Conservation (phyloP, 2,797 vertebrate species). For the Scarus forsteni region DNA sequence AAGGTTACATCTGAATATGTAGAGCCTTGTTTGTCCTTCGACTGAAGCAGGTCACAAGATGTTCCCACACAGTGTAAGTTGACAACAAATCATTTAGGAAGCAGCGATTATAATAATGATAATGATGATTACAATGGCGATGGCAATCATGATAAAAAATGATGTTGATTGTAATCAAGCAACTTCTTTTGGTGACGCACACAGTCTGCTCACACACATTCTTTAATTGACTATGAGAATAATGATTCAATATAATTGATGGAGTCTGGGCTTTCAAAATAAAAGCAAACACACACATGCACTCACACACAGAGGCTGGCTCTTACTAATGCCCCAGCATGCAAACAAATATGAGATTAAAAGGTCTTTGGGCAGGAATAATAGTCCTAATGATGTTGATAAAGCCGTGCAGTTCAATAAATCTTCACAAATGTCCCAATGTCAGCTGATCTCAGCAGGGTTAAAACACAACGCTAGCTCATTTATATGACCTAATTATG, state of each 20-base stretch:
- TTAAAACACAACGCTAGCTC: not conserved
- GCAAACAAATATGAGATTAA: not conserved
- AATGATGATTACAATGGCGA: slow-evolving; percentile 12
- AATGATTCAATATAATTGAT: slow-evolving; percentile 16
- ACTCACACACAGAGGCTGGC: not conserved
- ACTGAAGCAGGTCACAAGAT: not conserved
- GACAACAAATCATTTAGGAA: slow-evolving; percentile 24
- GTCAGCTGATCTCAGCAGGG: not conserved
- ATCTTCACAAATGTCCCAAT: not conserved
- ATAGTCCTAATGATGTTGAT: slow-evolving; percentile 2
- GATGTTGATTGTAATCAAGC: slow-evolving; percentile 27
- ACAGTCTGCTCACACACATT: slow-evolving; percentile 2
- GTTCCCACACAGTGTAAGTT: slow-evolving; percentile 14
- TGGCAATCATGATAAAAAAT: slow-evolving; percentile 26
- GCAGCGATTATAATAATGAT: not conserved
- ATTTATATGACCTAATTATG: not conserved
- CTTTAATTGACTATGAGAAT: slow-evolving; percentile 11
- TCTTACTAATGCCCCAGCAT: not conserved
- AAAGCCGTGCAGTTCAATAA: not conserved
- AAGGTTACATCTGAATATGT: too few relatives aligned
- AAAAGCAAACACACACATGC: not conserved
- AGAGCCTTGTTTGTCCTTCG: too few relatives aligned
- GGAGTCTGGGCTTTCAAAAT: not conserved
- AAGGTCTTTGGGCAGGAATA: slow-evolving; percentile 1
- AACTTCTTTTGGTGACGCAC: not conserved